Conservation (phyloP, 2,888 invertebrate species). For the Beris morrisii region DNA sequence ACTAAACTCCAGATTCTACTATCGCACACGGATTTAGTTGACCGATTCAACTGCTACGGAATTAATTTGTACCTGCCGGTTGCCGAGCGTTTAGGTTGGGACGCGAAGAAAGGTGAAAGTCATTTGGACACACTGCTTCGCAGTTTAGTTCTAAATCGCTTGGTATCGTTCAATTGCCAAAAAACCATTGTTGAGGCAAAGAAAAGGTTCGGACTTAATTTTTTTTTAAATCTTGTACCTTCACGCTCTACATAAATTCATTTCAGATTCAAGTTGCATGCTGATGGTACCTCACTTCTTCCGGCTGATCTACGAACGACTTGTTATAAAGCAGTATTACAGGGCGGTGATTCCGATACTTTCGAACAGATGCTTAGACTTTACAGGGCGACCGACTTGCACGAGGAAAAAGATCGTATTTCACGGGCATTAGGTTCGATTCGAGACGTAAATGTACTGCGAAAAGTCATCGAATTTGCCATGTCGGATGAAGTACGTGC, state of each 20-base stretch:
- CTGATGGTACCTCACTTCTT: slow-evolving; percentile 62
- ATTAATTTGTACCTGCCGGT: slow-evolving; percentile 73
- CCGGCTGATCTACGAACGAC: slow-evolving; percentile 86
- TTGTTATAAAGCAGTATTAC: slow-evolving; percentile 83
- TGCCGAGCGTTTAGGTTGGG: slow-evolving; percentile 80
- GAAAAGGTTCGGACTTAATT: slow-evolving; percentile 44
- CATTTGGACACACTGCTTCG: slow-evolving; percentile 85
- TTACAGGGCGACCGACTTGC: slow-evolving; percentile 82
- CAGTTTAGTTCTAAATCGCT: slow-evolving; percentile 77
- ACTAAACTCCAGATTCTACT: slow-evolving; percentile 75
- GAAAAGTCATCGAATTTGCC: slow-evolving; percentile 77
- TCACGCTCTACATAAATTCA: slow-evolving; percentile 3
- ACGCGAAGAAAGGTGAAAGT: slow-evolving; percentile 76
- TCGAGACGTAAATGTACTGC: slow-evolving; percentile 69
- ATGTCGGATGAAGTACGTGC: slow-evolving; percentile 87
- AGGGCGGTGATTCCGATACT: slow-evolving; percentile 68
- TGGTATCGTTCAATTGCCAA: slow-evolving; percentile 82
- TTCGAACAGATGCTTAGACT: slow-evolving; percentile 78
- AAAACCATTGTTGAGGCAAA: slow-evolving; percentile 77
- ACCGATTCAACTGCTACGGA: slow-evolving; percentile 74
- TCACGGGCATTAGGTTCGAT: slow-evolving; percentile 81
- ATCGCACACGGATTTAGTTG: slow-evolving; percentile 76
- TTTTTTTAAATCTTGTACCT: slow-evolving; percentile 7
- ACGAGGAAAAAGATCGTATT: slow-evolving; percentile 93
- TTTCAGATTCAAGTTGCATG: slow-evolving; percentile 66